Percentiles rank a stretch among this genome's conserved stretches.
Conservation (phyloP, 1,140 invertebrate species). For the Odontomachus brunneus region DNA sequence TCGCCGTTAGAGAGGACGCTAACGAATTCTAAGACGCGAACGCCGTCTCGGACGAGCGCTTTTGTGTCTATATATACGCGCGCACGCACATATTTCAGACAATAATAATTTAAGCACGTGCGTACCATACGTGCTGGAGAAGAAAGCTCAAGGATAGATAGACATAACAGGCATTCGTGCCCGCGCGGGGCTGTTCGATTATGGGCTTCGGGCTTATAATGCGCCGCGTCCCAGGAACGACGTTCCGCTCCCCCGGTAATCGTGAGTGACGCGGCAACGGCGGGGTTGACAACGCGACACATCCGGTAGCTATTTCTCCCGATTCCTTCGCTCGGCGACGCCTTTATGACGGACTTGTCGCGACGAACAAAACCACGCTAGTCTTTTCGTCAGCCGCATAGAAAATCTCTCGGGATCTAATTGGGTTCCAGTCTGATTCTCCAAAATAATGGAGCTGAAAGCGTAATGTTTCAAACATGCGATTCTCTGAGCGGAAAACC, state of each 20-base stretch:
- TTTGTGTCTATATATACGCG: constrained; percentile 51
- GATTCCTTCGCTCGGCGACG: background rate
- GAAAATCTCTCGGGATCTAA: too few relatives aligned
- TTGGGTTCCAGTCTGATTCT: too few relatives aligned
- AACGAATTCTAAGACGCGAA: constrained; percentile 68
- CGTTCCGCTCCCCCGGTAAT: constrained; percentile 53
- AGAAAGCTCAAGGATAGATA: constrained; percentile 72
- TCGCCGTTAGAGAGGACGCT: constrained; percentile 44
- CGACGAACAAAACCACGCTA: background rate
- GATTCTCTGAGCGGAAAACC: too few relatives aligned
- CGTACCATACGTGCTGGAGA: constrained; percentile 78
- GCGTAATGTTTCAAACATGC: too few relatives aligned
- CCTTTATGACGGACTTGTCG: background rate
- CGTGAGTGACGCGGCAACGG: background rate
- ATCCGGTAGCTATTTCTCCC: constrained; percentile 21
- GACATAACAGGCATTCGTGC: constrained; percentile 61
- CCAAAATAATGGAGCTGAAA: too few relatives aligned
- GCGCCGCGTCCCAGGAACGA: constrained; percentile 35
- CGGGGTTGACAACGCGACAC: constrained; percentile 19
- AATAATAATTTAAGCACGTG: constrained; percentile 83
- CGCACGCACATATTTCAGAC: constrained; percentile 74
- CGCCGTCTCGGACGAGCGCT: constrained; percentile 33
- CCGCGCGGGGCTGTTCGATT: constrained; percentile 62
- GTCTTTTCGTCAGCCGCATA: too few relatives aligned
- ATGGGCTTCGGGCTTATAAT: constrained; percentile 58